Evolutionary conservation across 2,888 invertebrate species (phyloP).

Genomic region (Craniophora ligustri): DNA sequence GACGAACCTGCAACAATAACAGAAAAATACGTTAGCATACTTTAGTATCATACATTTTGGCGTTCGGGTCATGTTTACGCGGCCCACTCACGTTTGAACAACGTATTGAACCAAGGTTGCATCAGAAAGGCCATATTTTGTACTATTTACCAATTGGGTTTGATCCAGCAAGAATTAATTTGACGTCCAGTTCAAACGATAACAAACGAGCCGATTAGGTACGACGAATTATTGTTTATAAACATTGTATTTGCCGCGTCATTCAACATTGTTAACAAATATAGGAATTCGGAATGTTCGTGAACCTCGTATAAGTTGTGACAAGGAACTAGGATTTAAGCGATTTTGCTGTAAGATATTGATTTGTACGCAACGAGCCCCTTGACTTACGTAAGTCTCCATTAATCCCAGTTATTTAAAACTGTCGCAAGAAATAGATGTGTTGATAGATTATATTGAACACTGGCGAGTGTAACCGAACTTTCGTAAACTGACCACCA

Average conservation of each 20-base stretch:
- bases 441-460: conserved; percentile 53
- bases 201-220: conserved; percentile 38
- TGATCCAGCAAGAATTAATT: conserved; percentile 39
- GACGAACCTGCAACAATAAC: conserved; percentile 89
- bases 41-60: conserved; percentile 17
- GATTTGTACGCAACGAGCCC: conserved; percentile 18
- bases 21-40: conserved; percentile 54
- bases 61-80: conserved; percentile 32
- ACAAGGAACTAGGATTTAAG: conserved; percentile 11
- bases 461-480: conserved; percentile 49
- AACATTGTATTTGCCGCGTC: conserved; percentile 49
- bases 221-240: conserved; percentile 53
- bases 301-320: conserved; percentile 8
- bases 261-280: conserved; percentile 51
- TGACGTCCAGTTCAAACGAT: conserved; percentile 41
- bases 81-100: conserved; percentile 33
- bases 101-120: conserved; percentile 39
- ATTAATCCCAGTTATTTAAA: conserved; percentile 47
- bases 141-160: conserved; percentile 30
- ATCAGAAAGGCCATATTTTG: conserved; percentile 51
- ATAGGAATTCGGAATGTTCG: conserved; percentile 46
- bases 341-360: conserved; percentile 13
- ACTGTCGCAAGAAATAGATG: conserved; percentile 54
- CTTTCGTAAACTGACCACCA: conserved; percentile 58
- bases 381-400: conserved; percentile 32